Base-by-base conservation (phyloP, 2,888 invertebrate genomes). In the Ellobium chinense region DNA sequence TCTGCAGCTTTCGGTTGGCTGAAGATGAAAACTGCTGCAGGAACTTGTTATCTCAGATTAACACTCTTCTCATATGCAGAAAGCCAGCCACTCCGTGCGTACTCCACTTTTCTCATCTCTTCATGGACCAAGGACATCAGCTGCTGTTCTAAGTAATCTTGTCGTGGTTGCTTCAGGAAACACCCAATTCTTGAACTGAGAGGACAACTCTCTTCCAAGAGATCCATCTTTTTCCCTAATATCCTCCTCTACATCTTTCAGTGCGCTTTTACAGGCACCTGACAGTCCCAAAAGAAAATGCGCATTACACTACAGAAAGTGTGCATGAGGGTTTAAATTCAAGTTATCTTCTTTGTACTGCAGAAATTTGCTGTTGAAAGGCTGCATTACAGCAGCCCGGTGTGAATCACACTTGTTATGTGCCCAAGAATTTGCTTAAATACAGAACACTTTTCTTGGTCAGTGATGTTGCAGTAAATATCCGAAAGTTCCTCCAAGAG, bases 71-170 rank as follows among this genome's bases (percentile, higher is more conserved):
- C 18, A 12, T 18, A 7, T 46, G 27, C 73, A 73, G 34, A 60
- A 73, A 2, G 34, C 34, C 31, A 73, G n/a, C 73, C 73, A 73
- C 7, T 73, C 73, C 18, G 29, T 36, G 21, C 68, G n/a, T 2
- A 9, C 3, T 18, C 73, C 60, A 56, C 73, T 73, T 27, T 73
- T 73, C 34, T 73, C 60, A 36, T 73, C 73, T 2, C 73, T 60
- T 21, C 60, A 12, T 3, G 73, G 58, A 5, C 73, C 58, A 31
- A 73, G 7, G 34, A 27, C 18, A 9, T 14, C 34, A 36, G 36
- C 5, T 9, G 68, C 37, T 68, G 68, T 68, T 24, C 68, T 31
- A 12, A 68, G 2, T 7, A 34, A 37, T 12, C 68, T 4, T 34
- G n/a, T 18, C 3, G 68, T n/a, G 12, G 68, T 36, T 34, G 34